Base-by-base conservation (phyloP, 1,140 invertebrate genomes). In the Megalopta genalis region DNA sequence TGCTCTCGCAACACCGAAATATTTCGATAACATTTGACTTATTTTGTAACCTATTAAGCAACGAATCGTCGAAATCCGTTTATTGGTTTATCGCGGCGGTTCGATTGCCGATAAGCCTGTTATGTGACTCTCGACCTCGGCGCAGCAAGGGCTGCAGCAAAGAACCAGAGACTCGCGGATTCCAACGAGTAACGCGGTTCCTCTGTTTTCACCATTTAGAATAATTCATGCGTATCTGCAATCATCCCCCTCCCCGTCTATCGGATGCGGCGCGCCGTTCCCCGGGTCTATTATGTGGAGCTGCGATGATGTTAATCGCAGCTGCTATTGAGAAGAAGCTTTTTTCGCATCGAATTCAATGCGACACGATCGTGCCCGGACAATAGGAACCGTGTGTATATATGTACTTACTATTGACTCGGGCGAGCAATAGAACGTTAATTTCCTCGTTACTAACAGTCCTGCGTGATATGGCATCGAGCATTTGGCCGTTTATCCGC, bases 391-490 rank as follows among this genome's bases (percentile, higher is more conserved):
- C 42, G 42, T n/a, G n/a, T n/a, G 42, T 46, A 42, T 6, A n/a
- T 63, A 6, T 4, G 0, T 66, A 66, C 64, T 66, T 66, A 42
- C 64, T 42, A 66, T 66, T 25, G n/a, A 25, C 64, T n/a, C 21
- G n/a, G 25, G 6, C 39, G 64, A 46, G 21, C 16, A 65, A 65
- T 39, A n/a, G 8, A 42, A 37, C 10, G 39, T 12, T 65, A 49
- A 46, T 46, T 46, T 10, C 39, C 39, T 66, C 10, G 14, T 66
- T 66, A 66, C 39, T 49, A 66, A 66, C 39, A 46, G 14, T 66
- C 39, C n/a, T 46, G 21, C 39, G n/a, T 49, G 10, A 25, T 25
- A 46, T 16, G 64, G 23, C 64, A 39, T 12, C 4, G 5, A 18
- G 64, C 14, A 25, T 66, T 46, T n/a, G 39, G 21, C n/a, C 37